Percentiles rank a stretch among this genome's conserved stretches.
These are phyloP conservation scores for Lasioglossum oenotherae DNA, from an alignment of 2,888 invertebrate species.

Conservation along the genomic window DNA sequence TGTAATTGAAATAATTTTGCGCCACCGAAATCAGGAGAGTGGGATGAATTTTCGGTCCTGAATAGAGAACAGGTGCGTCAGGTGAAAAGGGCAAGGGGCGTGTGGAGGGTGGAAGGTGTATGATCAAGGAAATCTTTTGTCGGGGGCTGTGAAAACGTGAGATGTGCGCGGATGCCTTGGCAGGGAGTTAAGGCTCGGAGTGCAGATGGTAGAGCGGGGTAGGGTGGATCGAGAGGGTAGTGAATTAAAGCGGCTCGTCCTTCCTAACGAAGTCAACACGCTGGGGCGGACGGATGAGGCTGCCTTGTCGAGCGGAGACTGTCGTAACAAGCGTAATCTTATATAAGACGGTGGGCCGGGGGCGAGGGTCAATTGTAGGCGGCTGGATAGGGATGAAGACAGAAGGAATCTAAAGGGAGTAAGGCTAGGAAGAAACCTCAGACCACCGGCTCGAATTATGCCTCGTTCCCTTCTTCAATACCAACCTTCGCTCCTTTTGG, in stretches of 20 bases:
- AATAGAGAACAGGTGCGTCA: neutral
- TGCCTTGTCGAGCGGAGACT: constrained; percentile 75
- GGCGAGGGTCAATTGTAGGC: constrained; percentile 71
- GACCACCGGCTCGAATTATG: constrained; percentile 69
- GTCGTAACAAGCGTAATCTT: constrained; percentile 81
- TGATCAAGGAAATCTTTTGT: constrained; percentile 39
- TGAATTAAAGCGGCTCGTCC: constrained; percentile 79
- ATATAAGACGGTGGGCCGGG: constrained; percentile 72
- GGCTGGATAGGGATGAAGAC: constrained; percentile 51
- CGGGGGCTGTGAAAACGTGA: constrained; percentile 28
- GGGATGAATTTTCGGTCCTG: neutral
- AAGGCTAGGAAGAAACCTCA: constrained; percentile 68
- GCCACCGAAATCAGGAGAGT: neutral
- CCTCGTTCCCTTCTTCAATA: constrained; percentile 57
- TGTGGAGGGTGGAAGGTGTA: neutral
- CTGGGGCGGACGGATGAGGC: constrained; percentile 68
- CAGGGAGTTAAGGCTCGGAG: constrained; percentile 55
- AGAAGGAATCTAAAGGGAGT: constrained; percentile 42
- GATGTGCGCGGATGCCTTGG: constrained; percentile 49
- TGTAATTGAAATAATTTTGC: neutral
- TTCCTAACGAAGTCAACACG: constrained; percentile 80
- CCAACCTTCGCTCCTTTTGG: constrained; percentile 30
- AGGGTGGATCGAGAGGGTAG: constrained; percentile 62
- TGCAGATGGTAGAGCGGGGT: constrained; percentile 45
- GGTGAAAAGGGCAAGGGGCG: constrained; percentile 3